A percentile compares a stretch with the other conserved stretches of the same genome.
Evolutionary conservation across 2,888 invertebrate genomes (phyloP).

Genomic region (Eupithecia subumbrata): DNA sequence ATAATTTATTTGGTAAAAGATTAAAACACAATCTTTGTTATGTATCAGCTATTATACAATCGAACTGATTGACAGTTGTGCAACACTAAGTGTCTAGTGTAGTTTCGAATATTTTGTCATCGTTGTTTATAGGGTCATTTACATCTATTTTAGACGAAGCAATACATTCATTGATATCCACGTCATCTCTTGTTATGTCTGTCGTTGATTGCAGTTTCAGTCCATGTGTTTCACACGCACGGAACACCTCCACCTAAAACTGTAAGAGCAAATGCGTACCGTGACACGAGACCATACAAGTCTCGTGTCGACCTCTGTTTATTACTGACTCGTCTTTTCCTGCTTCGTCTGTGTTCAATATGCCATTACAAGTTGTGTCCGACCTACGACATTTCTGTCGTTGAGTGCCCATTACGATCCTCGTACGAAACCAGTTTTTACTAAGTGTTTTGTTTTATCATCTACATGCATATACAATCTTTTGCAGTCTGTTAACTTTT

Average conservation of each 20-base stretch:
- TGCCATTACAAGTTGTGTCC: conserved; percentile 47
- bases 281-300: too few species aligned
- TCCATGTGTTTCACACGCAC: conserved; percentile 49
- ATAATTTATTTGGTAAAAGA: background rate
- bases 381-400: conserved; percentile 49
- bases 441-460: conserved; percentile 34
- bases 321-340: conserved; percentile 52
- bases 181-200: conserved; percentile 60
- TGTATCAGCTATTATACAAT: conserved; percentile 19
- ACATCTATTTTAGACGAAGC: conserved; percentile 35
- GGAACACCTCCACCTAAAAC: conserved; percentile 39
- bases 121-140: conserved; percentile 8
- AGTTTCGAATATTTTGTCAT: background rate
- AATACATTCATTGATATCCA: conserved; percentile 60
- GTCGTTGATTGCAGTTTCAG: conserved; percentile 55
- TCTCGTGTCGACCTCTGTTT: conserved; percentile 51
- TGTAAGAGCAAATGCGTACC: conserved; percentile 52
- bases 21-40: background rate
- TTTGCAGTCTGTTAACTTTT: conserved; percentile 30
- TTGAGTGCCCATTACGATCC: conserved; percentile 46
- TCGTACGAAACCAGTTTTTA: conserved; percentile 48
- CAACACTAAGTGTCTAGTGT: conserved; percentile 4
- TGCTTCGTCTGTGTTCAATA: conserved; percentile 50
- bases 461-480: conserved; percentile 34
- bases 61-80: conserved; percentile 19